phyloP scores from a whole-genome alignment of 2,888 invertebrate genomes.

The Hypsopygia costalis region DNA sequence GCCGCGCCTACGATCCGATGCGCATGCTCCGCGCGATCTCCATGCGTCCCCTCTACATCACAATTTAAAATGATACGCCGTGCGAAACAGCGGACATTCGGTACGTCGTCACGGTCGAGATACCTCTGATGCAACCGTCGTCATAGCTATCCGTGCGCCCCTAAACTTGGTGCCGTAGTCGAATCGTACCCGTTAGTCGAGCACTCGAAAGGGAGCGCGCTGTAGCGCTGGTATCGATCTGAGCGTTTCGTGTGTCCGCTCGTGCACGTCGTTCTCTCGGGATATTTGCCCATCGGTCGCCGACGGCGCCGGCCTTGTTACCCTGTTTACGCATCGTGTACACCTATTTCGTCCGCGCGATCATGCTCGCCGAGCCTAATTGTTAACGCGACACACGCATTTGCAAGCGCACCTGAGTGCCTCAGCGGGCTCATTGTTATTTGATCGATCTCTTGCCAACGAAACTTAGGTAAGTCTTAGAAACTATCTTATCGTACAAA shows the following conservation, averaged over 20 bases:
- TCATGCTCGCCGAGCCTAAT: conserved; percentile 63
- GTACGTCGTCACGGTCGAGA: conserved; percentile 39
- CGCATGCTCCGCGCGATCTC: conserved; percentile 63
- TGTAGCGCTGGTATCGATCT: conserved; percentile 69
- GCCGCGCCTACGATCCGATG: conserved; percentile 62
- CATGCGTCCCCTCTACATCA: conserved; percentile 62
- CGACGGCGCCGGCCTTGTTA: conserved; percentile 76
- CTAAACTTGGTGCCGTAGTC: conserved; percentile 32
- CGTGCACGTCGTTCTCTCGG: conserved; percentile 68
- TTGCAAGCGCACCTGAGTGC: conserved; percentile 40
- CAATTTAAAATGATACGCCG: conserved; percentile 57
- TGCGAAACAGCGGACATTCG: conserved; percentile 48
- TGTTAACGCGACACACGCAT: conserved; percentile 59
- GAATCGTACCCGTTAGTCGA: conserved; percentile 40
- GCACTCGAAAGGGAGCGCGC: conserved; percentile 63
- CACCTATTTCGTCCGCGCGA: conserved; percentile 62
- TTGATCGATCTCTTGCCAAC: conserved; percentile 39
- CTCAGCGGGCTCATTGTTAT: conserved; percentile 28
- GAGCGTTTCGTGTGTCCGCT: conserved; percentile 61
- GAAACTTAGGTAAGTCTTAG: conserved; percentile 35
- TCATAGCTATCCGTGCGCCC: conserved; percentile 30
- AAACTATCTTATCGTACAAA: not conserved
- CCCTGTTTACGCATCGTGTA: conserved; percentile 67
- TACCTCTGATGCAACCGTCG: conserved; percentile 36
- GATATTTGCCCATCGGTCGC: conserved; percentile 72